Percentiles rank a stretch among this genome's conserved stretches.
Evolutionary conservation across 2,888 invertebrate species (phyloP).

Genomic region (Sminthurinus aureus): DNA sequence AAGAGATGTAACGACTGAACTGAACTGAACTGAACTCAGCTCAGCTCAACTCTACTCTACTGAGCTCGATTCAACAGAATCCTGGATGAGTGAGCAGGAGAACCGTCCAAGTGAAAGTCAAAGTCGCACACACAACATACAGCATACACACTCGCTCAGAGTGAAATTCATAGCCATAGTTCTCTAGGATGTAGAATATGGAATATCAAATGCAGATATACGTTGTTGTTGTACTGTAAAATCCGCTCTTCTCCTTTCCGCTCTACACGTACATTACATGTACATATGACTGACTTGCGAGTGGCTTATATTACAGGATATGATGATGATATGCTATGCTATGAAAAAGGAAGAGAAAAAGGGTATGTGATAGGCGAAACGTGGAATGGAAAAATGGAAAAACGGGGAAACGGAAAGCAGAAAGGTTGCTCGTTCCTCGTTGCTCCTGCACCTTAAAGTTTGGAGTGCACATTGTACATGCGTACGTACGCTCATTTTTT

Average conservation of each 20-base stretch:
- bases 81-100: background rate
- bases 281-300: background rate
- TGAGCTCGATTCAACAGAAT: background rate
- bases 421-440: background rate
- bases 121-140: no score
- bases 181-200: background rate
- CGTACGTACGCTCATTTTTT: no score
- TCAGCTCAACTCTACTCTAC: background rate
- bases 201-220: background rate
- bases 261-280: no score
- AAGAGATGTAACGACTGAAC: background rate
- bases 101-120: no score
- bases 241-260: background rate
- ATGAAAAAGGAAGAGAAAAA: no score
- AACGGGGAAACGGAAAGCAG: background rate
- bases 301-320: no score
- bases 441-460: background rate
- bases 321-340: no score
- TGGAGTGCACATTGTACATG: no score
- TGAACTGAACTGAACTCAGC: no score
- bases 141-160: background rate
- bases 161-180: background rate
- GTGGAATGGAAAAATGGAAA: no score
- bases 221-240: background rate
- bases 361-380: no score